Conservation (phyloP, 1,140 invertebrate genomes). For the Homarus americanus region DNA sequence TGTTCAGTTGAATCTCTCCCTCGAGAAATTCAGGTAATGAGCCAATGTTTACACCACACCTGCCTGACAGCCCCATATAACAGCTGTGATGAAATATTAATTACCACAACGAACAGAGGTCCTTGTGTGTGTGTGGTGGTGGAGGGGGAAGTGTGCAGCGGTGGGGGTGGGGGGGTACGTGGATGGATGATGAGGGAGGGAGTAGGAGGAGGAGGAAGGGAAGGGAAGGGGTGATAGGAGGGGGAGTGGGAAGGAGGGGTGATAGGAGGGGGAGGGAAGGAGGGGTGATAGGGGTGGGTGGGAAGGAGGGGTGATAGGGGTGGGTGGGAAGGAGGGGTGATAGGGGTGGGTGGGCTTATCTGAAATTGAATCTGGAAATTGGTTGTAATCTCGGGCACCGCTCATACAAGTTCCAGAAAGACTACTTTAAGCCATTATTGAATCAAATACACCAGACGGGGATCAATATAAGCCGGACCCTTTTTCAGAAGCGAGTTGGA, state of each 20-base stretch:
- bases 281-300: not conserved
- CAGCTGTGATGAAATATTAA: no score
- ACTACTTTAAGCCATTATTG: slow-evolving; percentile 32
- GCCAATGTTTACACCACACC: no score
- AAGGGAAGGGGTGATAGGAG: not conserved
- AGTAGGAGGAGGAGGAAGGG: no score
- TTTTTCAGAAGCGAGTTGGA: not conserved
- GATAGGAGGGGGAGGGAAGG: not conserved
- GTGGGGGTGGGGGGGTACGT: not conserved
- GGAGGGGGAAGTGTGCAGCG: not conserved
- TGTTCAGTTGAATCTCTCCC: no score
- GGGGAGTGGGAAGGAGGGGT: not conserved
- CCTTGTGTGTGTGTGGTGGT: no score
- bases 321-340: not conserved
- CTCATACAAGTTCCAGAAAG: slow-evolving; percentile 31
- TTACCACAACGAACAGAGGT: no score
- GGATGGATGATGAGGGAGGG: no score
- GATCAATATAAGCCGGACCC: not conserved
- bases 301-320: not conserved
- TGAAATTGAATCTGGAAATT: slow-evolving; percentile 39
- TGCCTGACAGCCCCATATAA: no score
- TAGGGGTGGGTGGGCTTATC: not conserved
- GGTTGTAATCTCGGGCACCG: slow-evolving; percentile 24
- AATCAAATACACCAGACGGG: slow-evolving; percentile 18
- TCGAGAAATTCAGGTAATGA: no score